A percentile compares a stretch with the other conserved stretches of the same genome.
These are phyloP conservation scores for Gastrophryne carolinensis DNA, from an alignment of 2,797 vertebrate species.

Conservation along the genomic window DNA sequence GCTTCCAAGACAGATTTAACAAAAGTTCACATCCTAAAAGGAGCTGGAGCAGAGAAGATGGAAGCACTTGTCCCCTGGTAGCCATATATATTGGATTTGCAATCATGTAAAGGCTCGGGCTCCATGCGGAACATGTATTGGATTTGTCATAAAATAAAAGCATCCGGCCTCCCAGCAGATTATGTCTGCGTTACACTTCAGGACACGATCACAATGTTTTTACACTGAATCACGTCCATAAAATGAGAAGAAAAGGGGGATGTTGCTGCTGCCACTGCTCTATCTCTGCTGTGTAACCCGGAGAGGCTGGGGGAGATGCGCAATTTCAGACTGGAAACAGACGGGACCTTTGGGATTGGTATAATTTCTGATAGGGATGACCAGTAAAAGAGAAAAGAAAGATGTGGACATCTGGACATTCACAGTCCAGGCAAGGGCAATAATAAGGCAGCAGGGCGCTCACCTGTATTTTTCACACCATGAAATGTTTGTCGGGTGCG, in stretches of 20 bases:
- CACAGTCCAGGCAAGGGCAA: too few relatives aligned
- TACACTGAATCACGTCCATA: not conserved
- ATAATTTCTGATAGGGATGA: too few relatives aligned
- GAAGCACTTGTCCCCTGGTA: constrained; percentile 18
- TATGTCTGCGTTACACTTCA: not conserved
- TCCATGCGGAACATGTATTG: constrained; percentile 38
- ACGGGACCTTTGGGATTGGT: too few relatives aligned
- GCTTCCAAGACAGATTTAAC: not conserved
- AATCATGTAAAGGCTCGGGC: constrained; percentile 41
- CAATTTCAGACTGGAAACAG: too few relatives aligned
- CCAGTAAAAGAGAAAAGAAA: too few relatives aligned
- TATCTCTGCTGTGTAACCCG: not conserved
- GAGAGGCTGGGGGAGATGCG: too few relatives aligned
- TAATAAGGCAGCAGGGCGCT: too few relatives aligned
- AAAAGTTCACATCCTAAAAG: constrained; percentile 12
- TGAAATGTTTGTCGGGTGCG: too few relatives aligned
- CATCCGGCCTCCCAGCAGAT: not conserved
- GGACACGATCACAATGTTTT: not conserved
- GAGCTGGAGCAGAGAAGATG: constrained; percentile 21
- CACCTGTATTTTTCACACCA: too few relatives aligned
- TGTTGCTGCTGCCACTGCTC: not conserved
- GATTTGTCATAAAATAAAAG: constrained; percentile 46
- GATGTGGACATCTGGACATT: too few relatives aligned
- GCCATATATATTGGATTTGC: constrained; percentile 48
- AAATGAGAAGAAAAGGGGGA: not conserved